Evolutionary conservation across 2,797 vertebrate genomes (phyloP).

Genomic region (Allobates femoralis): DNA sequence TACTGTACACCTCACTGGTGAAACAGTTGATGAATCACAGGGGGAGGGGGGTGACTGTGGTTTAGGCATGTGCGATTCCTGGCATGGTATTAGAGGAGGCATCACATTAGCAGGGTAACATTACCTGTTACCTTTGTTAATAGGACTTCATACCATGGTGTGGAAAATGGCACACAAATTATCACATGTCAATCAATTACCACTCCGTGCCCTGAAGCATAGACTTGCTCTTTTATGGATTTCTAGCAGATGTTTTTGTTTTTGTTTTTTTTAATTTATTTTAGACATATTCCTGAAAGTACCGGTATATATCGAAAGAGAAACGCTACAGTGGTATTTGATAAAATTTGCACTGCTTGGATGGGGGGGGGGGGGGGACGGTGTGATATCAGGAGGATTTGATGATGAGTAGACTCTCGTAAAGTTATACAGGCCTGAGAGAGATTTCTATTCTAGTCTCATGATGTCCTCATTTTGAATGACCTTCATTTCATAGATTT

Average conservation of each 20-base stretch:
- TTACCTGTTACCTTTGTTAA: conserved; percentile 30
- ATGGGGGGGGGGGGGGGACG: no score
- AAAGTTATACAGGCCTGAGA: no score
- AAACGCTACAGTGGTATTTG: no score
- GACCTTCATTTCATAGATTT: no score
- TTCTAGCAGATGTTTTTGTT: not conserved
- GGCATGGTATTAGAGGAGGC: not conserved
- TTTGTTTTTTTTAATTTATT: no score
- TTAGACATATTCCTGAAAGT: no score
- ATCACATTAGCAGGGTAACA: conserved; percentile 36
- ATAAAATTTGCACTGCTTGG: no score
- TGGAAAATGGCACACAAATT: not conserved
- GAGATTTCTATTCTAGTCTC: no score
- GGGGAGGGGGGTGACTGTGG: not conserved
- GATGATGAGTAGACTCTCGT: no score
- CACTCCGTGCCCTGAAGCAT: not conserved
- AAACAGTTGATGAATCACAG: not conserved
- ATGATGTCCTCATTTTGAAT: no score
- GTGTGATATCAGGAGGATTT: no score
- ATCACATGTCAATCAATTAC: not conserved
- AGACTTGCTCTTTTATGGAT: conserved; percentile 3
- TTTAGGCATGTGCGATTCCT: not conserved
- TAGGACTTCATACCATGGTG: not conserved
- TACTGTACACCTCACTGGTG: not conserved
- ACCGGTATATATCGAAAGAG: no score